Conservation (phyloP, 2,888 invertebrate genomes). For the Dromius quadrimaculatus region DNA sequence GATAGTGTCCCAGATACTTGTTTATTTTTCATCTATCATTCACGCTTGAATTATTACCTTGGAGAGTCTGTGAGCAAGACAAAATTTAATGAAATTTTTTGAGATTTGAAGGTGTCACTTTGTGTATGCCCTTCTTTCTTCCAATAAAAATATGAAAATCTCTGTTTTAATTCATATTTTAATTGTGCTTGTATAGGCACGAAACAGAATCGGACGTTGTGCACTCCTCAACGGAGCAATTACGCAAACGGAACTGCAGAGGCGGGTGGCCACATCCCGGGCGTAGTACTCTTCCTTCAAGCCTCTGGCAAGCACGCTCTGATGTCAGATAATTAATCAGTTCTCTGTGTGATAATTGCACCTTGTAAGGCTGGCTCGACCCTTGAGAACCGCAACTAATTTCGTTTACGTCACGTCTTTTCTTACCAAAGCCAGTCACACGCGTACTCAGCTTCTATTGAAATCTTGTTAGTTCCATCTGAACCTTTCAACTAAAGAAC, state of each 20-base stretch:
- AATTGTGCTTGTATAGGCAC: too few species aligned
- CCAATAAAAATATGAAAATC: too few species aligned
- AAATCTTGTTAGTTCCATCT: background rate
- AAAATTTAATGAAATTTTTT: too few species aligned
- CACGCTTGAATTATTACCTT: too few species aligned
- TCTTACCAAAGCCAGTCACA: background rate
- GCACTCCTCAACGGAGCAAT: constrained; percentile 39
- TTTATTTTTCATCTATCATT: too few species aligned
- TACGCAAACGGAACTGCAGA: constrained; percentile 42
- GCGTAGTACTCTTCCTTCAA: too few species aligned
- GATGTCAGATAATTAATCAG: constrained; percentile 41
- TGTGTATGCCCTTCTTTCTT: too few species aligned
- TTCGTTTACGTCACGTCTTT: constrained; percentile 25
- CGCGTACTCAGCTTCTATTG: background rate
- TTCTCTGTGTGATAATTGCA: constrained; percentile 42
- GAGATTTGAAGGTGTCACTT: too few species aligned
- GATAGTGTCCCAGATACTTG: too few species aligned
- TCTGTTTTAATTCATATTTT: too few species aligned
- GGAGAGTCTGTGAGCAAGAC: too few species aligned
- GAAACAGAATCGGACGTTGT: constrained; percentile 21
- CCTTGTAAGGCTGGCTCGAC: constrained; percentile 25
- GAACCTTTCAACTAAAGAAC: background rate
- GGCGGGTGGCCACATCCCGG: background rate
- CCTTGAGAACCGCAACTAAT: constrained; percentile 31
- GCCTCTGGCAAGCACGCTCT: constrained; percentile 27